These are phyloP conservation scores for Drosophila pandora DNA, from an alignment of 1,140 invertebrate species.

Conservation along the genomic window DNA sequence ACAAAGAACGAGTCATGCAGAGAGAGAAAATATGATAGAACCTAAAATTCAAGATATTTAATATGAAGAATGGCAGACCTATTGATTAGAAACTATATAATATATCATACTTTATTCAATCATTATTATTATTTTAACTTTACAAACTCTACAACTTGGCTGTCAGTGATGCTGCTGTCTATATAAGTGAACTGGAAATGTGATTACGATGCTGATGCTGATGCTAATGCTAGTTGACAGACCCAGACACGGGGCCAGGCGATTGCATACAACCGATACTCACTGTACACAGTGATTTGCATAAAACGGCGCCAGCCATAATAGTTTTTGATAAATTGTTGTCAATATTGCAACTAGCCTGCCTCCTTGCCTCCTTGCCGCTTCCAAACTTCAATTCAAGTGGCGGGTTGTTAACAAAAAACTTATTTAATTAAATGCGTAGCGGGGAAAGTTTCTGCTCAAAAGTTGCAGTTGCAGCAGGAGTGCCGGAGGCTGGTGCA, in stretches of 20 bases:
- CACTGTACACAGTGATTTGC: slow-evolving; percentile 51
- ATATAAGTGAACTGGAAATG: slow-evolving; percentile 47
- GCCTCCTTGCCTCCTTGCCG: neutral
- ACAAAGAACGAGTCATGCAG: slow-evolving; percentile 13
- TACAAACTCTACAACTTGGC: neutral
- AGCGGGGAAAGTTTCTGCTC: slow-evolving; percentile 30
- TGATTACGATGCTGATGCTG: slow-evolving; percentile 31
- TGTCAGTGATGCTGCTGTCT: slow-evolving; percentile 24
- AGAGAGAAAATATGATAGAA: neutral
- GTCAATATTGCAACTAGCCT: slow-evolving; percentile 46
- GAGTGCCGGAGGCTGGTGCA: slow-evolving; percentile 33
- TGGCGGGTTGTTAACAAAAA: slow-evolving; percentile 35
- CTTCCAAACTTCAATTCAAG: slow-evolving; percentile 12
- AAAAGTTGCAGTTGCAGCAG: slow-evolving; percentile 30
- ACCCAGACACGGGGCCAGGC: slow-evolving; percentile 30
- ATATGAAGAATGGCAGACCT: neutral
- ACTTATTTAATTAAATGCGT: slow-evolving; percentile 74
- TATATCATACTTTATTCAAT: too few species aligned
- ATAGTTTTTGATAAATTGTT: slow-evolving; percentile 54
- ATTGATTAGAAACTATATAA: too few species aligned
- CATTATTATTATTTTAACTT: too few species aligned
- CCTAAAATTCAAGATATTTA: neutral
- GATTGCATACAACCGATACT: slow-evolving; percentile 59
- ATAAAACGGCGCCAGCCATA: slow-evolving; percentile 50
- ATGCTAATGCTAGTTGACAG: slow-evolving; percentile 46